A percentile compares a stretch with the other conserved stretches of the same genome.
These are phyloP conservation scores for Paracanthobrama guichenoti DNA, from an alignment of 2,113 vertebrate genomes.

Conservation along the genomic window DNA sequence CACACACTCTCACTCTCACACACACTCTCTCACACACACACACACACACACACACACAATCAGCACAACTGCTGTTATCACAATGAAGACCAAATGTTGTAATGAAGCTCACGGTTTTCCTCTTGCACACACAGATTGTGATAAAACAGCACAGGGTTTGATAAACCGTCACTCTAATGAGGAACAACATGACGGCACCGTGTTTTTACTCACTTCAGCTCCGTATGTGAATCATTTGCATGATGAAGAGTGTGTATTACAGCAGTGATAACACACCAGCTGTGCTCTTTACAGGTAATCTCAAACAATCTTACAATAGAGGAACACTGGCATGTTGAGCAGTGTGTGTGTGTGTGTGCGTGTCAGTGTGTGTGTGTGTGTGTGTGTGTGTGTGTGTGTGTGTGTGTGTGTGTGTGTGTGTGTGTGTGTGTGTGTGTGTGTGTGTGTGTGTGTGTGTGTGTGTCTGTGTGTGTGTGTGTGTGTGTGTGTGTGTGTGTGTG, in stretches of 20 bases:
- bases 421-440: no score
- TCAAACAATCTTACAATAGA: neutral
- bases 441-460: no score
- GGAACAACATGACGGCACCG: neutral
- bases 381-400: no score
- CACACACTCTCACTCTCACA: no score
- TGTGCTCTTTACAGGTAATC: neutral
- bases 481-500: no score
- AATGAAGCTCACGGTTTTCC: conserved; percentile 30
- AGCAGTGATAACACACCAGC: neutral
- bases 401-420: no score
- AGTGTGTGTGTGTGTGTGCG: no score
- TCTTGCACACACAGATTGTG: conserved; percentile 6
- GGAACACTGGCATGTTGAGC: no score
- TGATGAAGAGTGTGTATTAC: neutral
- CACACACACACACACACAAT: neutral
- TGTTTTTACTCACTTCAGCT: neutral
- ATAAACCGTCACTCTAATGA: conserved; percentile 17
- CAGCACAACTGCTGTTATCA: conserved; percentile 7
- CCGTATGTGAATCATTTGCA: conserved; percentile 2
- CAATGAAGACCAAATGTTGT: conserved; percentile 40
- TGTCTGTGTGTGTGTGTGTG: no score
- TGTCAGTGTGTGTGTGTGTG: no score
- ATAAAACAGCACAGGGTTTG: conserved; percentile 2
- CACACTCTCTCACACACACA: no score